Percentiles rank a stretch among this genome's conserved stretches.
Evolutionary conservation across 2,888 invertebrate genomes (phyloP).

Genomic region (Parnassius apollo): DNA sequence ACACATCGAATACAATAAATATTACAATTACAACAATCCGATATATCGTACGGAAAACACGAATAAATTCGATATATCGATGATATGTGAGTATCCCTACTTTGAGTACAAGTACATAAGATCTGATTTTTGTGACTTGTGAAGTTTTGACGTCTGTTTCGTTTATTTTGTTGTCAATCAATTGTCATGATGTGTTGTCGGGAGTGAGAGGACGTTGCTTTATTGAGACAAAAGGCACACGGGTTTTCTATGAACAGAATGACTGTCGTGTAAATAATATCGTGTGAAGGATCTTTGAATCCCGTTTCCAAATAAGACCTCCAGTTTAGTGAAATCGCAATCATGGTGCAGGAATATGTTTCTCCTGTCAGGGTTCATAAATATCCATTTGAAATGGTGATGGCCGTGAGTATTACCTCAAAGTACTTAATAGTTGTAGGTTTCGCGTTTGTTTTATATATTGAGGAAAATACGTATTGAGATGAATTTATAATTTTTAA

Average conservation of each 20-base stretch:
- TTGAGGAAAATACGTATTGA: neutral
- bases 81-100: too few species aligned
- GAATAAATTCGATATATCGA: too few species aligned
- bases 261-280: constrained; percentile 56
- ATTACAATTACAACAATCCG: too few species aligned
- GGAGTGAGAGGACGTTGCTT: constrained; percentile 52
- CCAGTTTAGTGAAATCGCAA: constrained; percentile 49
- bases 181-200: constrained; percentile 38
- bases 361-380: constrained; percentile 97
- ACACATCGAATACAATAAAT: too few species aligned
- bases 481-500: too few species aligned
- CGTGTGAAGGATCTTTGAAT: constrained; percentile 48
- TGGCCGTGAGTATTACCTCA: constrained; percentile 88
- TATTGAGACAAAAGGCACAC: constrained; percentile 25
- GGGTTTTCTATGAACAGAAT: constrained; percentile 47
- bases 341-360: constrained; percentile 97
- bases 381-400: constrained; percentile 96
- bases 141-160: constrained; percentile 43
- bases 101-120: too few species aligned
- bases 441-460: constrained; percentile 1
- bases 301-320: constrained; percentile 42
- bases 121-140: constrained; percentile 24
- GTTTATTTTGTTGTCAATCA: constrained; percentile 52
- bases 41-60: too few species aligned
- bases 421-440: constrained; percentile 15